Conservation (phyloP, 2,888 invertebrate species). For the Leptopterna dolabrata region DNA sequence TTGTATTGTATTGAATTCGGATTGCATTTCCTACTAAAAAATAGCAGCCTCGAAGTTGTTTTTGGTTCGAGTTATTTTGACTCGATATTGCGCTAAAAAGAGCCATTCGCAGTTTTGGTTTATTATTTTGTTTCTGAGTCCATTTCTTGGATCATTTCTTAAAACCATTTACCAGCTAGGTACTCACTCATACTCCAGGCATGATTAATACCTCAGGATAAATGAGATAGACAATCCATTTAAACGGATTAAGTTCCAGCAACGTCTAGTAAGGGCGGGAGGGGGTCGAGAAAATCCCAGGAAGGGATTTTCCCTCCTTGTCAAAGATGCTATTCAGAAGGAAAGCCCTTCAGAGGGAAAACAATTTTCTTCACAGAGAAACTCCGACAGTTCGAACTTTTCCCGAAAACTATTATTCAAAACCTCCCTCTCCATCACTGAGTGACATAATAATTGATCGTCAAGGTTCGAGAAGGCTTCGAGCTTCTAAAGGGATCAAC, state of each 20-base stretch:
- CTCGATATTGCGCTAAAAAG: too few species aligned
- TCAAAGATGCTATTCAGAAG: neutral
- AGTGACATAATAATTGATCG: slow-evolving; percentile 38
- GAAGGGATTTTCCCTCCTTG: neutral
- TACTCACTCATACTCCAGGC: neutral
- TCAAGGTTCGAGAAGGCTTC: slow-evolving; percentile 31
- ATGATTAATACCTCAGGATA: neutral
- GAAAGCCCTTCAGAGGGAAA: neutral
- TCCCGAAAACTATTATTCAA: neutral
- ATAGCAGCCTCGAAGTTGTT: too few species aligned
- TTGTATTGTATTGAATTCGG: too few species aligned
- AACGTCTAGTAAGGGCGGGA: neutral
- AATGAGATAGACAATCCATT: neutral
- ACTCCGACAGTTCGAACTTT: neutral
- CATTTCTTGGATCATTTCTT: too few species aligned
- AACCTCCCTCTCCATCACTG: neutral
- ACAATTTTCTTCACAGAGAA: neutral
- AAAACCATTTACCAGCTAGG: neutral
- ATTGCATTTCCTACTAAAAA: too few species aligned
- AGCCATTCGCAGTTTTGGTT: too few species aligned
- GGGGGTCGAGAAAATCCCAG: neutral
- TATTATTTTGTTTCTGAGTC: too few species aligned
- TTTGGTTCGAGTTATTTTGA: too few species aligned
- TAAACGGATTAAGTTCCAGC: neutral
- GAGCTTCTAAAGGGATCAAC: slow-evolving; percentile 40